Conservation (phyloP, 2,113 vertebrate species). For the Oenanthe melanoleuca region DNA sequence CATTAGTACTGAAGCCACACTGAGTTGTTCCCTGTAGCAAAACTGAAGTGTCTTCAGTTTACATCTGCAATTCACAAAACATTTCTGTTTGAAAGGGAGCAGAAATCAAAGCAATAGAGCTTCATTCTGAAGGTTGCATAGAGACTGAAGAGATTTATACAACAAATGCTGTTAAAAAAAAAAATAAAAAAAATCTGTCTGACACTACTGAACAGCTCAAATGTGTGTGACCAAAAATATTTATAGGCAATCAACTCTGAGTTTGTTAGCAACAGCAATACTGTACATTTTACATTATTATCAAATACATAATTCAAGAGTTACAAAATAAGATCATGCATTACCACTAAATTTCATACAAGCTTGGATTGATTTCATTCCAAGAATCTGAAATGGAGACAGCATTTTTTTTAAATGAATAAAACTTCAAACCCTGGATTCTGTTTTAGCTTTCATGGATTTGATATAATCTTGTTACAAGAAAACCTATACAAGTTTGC, state of each 20-base stretch:
- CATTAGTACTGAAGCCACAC: not conserved
- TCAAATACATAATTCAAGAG: constrained; percentile 76
- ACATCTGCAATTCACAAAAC: not conserved
- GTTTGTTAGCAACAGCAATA: constrained; percentile 76
- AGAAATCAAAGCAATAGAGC: not conserved
- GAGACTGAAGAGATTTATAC: constrained; percentile 63
- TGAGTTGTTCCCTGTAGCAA: not conserved
- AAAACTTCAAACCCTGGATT: not conserved
- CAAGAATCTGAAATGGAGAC: constrained; percentile 62
- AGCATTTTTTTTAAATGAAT: constrained; percentile 20
- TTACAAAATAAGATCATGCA: constrained; percentile 82
- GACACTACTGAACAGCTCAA: constrained; percentile 61
- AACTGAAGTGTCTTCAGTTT: not conserved
- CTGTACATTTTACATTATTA: constrained; percentile 82
- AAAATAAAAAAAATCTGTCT: constrained; percentile 5
- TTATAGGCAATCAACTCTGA: constrained; percentile 75
- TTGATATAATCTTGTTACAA: constrained; percentile 24
- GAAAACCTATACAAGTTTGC: constrained; percentile 46
- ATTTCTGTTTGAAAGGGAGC: not conserved
- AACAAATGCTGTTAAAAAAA: constrained; percentile 52
- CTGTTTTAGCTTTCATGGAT: constrained; percentile 49
- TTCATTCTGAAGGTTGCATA: constrained; percentile 72
- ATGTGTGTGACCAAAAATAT: constrained; percentile 73
- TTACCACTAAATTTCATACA: constrained; percentile 75
- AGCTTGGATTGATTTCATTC: constrained; percentile 57